phyloP scores from a whole-genome alignment of 37 sponge, comb jelly and placozoan genomes.

The Ianthella basta region DNA sequence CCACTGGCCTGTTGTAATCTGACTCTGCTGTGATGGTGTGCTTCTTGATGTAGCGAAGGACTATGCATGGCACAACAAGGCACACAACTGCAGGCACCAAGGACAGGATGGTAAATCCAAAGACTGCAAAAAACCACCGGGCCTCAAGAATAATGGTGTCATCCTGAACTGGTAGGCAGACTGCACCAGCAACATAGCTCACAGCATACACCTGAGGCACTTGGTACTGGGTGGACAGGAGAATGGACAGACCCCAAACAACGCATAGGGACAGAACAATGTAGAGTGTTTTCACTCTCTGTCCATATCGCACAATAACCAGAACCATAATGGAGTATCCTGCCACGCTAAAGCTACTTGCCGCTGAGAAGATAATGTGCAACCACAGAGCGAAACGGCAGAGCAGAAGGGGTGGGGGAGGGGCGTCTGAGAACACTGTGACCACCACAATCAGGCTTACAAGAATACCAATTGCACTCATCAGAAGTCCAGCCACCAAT shows the following conservation, averaged over 20 bases:
- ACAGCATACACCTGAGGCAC: conserved; percentile 7
- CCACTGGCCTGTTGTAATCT: not conserved
- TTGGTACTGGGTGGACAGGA: no score
- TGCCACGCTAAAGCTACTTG: no score
- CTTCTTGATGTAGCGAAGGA: not conserved
- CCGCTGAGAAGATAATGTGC: no score
- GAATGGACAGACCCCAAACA: no score
- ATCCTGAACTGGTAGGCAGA: not conserved
- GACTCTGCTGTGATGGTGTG: not conserved
- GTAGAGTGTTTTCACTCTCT: no score
- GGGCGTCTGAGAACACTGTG: not conserved
- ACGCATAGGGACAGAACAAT: no score
- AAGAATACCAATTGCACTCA: not conserved
- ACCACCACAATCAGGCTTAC: not conserved
- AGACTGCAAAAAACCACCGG: not conserved
- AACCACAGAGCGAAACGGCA: not conserved
- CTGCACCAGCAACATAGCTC: not conserved
- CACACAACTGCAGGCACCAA: not conserved
- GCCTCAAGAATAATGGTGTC: not conserved
- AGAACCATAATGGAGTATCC: no score
- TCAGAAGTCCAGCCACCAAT: not conserved
- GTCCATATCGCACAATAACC: no score
- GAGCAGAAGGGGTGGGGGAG: not conserved
- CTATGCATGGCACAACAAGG: not conserved
- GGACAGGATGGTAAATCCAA: not conserved